Conservation (phyloP, 2,888 invertebrate species). For the Monochamus alternatus region DNA sequence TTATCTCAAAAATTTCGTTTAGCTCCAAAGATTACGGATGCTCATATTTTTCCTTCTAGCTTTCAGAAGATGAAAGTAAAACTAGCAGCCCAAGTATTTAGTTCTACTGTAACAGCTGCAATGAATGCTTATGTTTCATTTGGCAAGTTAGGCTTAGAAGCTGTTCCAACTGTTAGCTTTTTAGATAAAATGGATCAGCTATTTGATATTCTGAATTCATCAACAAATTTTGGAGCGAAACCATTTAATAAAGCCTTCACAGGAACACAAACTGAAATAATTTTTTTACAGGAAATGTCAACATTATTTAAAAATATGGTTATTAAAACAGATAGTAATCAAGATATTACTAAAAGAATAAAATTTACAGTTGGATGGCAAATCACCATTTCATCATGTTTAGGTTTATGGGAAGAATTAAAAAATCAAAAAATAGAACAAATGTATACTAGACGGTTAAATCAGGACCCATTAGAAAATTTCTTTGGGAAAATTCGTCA, state of each 20-base stretch:
- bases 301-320: not conserved
- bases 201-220: not conserved
- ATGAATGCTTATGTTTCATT: not conserved
- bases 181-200: constrained; percentile 16
- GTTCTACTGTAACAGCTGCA: constrained; percentile 1
- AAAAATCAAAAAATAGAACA: not conserved
- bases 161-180: not conserved
- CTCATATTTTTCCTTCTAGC: not conserved
- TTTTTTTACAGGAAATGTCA: constrained; percentile 9
- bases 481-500: constrained; percentile 44
- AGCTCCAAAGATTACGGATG: constrained; percentile 7
- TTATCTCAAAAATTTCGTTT: constrained; percentile 36
- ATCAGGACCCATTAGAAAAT: constrained; percentile 48
- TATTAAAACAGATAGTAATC: not conserved
- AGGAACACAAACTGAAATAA: not conserved
- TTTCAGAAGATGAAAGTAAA: constrained; percentile 12
- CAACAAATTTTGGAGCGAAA: not conserved
- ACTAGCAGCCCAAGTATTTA: constrained; percentile 13
- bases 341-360: not conserved
- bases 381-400: not conserved
- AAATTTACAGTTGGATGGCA: not conserved
- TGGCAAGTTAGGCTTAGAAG: not conserved
- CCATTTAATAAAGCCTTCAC: constrained; percentile 11
- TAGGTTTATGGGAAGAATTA: not conserved
- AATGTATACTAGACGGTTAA: constrained; percentile 8